Percentiles rank a stretch among this genome's conserved stretches.
Evolutionary conservation across 1,140 invertebrate genomes (phyloP).

Genomic region (Drosophila trapezifrons): DNA sequence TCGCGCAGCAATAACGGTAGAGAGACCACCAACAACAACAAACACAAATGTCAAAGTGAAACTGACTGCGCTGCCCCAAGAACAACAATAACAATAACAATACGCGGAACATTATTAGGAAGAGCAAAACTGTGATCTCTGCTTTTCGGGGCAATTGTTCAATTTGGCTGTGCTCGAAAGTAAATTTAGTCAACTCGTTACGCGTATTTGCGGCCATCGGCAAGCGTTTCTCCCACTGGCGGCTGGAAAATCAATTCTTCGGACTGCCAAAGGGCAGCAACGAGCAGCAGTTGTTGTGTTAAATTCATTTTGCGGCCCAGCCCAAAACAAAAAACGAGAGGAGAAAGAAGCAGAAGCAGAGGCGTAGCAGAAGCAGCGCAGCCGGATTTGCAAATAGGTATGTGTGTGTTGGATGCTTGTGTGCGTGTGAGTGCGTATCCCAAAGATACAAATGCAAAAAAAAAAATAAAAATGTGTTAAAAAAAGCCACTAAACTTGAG

Average conservation of each 20-base stretch:
- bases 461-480: constrained; percentile 62
- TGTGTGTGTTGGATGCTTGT: constrained; percentile 31
- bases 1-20: constrained; percentile 66
- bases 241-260: constrained; percentile 77
- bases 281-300: constrained; percentile 69
- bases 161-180: constrained; percentile 76
- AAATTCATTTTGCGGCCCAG: constrained; percentile 63
- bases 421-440: constrained; percentile 52
- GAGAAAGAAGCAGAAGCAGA: constrained; percentile 49
- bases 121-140: constrained; percentile 75
- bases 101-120: constrained; percentile 38
- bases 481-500: constrained; percentile 70
- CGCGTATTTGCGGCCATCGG: constrained; percentile 63
- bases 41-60: constrained; percentile 77
- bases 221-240: constrained; percentile 59
- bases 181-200: constrained; percentile 68
- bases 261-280: constrained; percentile 62
- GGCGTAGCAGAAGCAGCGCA: constrained; percentile 54
- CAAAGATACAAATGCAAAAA: constrained; percentile 38
- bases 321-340: constrained; percentile 67
- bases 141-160: constrained; percentile 67
- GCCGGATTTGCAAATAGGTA: constrained; percentile 75
- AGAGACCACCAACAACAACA: constrained; percentile 52
- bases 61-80: constrained; percentile 62
- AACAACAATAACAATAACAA: constrained; percentile 54